Conservation (phyloP, 2,888 invertebrate species). For the Andrena marginata region DNA sequence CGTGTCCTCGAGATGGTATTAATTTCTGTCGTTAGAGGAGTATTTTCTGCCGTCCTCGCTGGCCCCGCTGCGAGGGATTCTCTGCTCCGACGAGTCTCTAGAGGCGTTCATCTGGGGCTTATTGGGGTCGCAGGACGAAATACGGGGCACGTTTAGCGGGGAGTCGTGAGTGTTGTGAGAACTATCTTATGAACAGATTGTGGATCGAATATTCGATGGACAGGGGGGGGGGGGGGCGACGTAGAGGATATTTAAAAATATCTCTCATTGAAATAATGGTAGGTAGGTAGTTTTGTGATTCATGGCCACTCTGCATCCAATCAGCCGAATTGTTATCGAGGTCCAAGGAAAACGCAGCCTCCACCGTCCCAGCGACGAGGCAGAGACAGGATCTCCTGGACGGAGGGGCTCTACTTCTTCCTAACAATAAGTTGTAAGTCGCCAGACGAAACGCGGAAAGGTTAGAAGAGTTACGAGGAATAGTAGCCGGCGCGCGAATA, state of each 20-base stretch:
- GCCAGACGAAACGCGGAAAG: slow-evolving; percentile 52
- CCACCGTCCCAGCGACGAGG: slow-evolving; percentile 1
- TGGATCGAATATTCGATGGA: background rate
- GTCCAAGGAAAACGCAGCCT: slow-evolving; percentile 12
- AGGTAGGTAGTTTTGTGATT: background rate
- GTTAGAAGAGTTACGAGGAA: slow-evolving; percentile 55
- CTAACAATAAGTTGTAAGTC: slow-evolving; percentile 52
- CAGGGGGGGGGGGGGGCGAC: too few species aligned
- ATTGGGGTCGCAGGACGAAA: background rate
- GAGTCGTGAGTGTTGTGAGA: background rate
- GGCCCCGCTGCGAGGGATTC: background rate
- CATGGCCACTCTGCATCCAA: slow-evolving; percentile 10
- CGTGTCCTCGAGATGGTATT: slow-evolving; percentile 43
- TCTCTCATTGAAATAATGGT: background rate
- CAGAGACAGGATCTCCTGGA: slow-evolving; percentile 28
- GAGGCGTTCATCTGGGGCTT: background rate
- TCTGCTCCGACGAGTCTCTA: background rate
- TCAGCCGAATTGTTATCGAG: slow-evolving; percentile 60
- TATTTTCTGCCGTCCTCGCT: background rate
- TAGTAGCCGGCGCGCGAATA: slow-evolving; percentile 53
- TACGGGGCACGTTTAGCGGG: background rate
- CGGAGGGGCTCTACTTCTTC: slow-evolving; percentile 2
- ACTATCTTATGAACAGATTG: background rate
- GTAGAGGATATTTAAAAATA: too few species aligned
- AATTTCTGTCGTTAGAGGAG: slow-evolving; percentile 44